Evolutionary conservation across 2,113 vertebrate species (phyloP).

Genomic region (Neomonachus schauinslandi): DNA sequence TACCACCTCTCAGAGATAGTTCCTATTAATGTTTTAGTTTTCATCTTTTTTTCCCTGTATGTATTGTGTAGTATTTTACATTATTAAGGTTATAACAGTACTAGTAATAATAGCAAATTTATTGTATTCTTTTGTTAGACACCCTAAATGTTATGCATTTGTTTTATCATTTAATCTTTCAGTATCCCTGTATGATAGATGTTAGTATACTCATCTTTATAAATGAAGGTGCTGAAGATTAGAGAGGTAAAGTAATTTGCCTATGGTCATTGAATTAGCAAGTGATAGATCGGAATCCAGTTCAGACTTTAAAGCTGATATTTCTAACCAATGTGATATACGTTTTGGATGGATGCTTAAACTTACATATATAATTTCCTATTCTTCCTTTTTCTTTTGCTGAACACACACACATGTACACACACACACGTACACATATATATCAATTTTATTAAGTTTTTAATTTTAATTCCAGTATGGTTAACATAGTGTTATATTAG

Average conservation of each 20-base stretch:
- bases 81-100: slow-evolving; percentile 10
- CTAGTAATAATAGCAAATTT: slow-evolving; percentile 7
- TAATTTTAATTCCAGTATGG: not conserved
- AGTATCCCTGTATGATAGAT: not conserved
- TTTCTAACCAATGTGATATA: not conserved
- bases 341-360: not conserved
- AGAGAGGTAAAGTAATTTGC: slow-evolving; percentile 13
- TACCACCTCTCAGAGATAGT: not conserved
- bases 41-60: slow-evolving; percentile 25
- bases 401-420: not conserved
- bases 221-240: not conserved
- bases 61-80: not conserved
- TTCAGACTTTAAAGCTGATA: slow-evolving; percentile 7
- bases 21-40: slow-evolving; percentile 35
- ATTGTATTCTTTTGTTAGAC: slow-evolving; percentile 36
- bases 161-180: slow-evolving; percentile 39
- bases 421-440: not conserved
- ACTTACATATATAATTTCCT: slow-evolving; percentile 20
- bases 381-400: not conserved
- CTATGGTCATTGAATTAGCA: slow-evolving; percentile 2
- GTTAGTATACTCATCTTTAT: not conserved
- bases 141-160: not conserved
- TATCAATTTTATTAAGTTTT: not conserved
- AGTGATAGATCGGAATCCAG: slow-evolving; percentile 1
- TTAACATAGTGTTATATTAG: not conserved